Conservation (phyloP, 2,888 invertebrate species). For the Sicus ferrugineus region DNA sequence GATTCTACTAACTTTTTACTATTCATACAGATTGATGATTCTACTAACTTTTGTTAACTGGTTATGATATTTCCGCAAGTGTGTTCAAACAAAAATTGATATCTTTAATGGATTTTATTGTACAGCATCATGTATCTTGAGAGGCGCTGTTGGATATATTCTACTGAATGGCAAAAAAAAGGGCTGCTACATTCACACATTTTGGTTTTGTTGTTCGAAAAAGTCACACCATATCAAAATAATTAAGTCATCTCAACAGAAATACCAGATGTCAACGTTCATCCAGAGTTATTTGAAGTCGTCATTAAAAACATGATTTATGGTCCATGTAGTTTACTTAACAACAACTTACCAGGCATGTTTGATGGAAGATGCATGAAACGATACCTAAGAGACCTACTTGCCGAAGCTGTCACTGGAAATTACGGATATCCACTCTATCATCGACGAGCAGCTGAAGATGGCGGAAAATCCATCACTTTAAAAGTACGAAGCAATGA, state of each 20-base stretch:
- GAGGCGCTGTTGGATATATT: constrained; percentile 27
- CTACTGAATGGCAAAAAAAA: constrained; percentile 25
- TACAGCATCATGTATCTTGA: background rate
- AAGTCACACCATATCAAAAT: constrained; percentile 44
- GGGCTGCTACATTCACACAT: constrained; percentile 24
- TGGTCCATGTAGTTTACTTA: constrained; percentile 14
- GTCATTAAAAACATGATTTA: constrained; percentile 23
- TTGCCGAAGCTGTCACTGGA: constrained; percentile 47
- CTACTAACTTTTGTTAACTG: no score
- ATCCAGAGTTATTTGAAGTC: constrained; percentile 19
- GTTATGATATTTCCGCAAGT: background rate
- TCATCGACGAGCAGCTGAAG: constrained; percentile 37
- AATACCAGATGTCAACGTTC: constrained; percentile 4
- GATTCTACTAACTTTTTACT: no score
- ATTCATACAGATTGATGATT: no score
- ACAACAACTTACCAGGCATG: constrained; percentile 21
- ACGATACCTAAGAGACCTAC: constrained; percentile 44
- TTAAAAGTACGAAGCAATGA: constrained; percentile 35
- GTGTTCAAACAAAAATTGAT: constrained; percentile 16
- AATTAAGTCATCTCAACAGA: constrained; percentile 31
- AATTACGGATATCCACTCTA: constrained; percentile 47
- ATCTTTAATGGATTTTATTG: constrained; percentile 17
- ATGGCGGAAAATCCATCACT: constrained; percentile 35
- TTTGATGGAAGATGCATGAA: constrained; percentile 34
- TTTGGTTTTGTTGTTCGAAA: constrained; percentile 33